Conservation (phyloP, 2,113 vertebrate genomes). For the Mastomys natalensis region DNA sequence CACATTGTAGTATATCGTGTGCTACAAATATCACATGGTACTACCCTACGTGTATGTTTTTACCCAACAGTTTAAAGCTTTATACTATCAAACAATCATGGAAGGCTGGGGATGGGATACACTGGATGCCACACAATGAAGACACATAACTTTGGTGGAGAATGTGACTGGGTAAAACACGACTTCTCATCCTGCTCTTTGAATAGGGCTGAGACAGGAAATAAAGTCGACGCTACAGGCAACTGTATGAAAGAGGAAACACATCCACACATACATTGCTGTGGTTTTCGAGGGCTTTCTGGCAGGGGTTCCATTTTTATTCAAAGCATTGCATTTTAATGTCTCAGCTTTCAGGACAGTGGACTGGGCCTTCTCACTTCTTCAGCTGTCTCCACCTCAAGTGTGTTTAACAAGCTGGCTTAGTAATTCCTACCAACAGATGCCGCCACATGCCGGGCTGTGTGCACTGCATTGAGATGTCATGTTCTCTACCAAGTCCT, state of each 20-base stretch:
- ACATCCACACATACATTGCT: background rate
- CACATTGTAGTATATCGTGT: too few species aligned
- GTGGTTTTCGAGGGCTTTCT: background rate
- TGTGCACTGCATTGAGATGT: background rate
- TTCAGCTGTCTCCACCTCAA: background rate
- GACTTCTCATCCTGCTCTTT: background rate
- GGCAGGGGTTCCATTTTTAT: background rate
- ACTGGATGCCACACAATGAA: background rate
- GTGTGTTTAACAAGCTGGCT: conserved; percentile 41
- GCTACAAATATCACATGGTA: too few species aligned
- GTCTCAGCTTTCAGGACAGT: background rate
- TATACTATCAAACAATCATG: background rate
- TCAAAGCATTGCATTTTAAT: background rate
- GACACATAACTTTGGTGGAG: background rate
- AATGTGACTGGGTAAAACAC: background rate
- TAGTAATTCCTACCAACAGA: background rate
- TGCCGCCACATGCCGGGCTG: background rate
- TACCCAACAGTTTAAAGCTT: background rate
- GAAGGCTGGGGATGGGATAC: background rate
- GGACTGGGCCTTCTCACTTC: background rate
- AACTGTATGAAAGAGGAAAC: background rate
- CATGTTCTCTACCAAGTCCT: background rate
- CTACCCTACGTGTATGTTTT: background rate
- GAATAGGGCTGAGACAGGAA: background rate
- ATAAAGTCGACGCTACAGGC: background rate